phyloP scores from a whole-genome alignment of 2,888 invertebrate species.

The Rhamphomyia laevipes region DNA sequence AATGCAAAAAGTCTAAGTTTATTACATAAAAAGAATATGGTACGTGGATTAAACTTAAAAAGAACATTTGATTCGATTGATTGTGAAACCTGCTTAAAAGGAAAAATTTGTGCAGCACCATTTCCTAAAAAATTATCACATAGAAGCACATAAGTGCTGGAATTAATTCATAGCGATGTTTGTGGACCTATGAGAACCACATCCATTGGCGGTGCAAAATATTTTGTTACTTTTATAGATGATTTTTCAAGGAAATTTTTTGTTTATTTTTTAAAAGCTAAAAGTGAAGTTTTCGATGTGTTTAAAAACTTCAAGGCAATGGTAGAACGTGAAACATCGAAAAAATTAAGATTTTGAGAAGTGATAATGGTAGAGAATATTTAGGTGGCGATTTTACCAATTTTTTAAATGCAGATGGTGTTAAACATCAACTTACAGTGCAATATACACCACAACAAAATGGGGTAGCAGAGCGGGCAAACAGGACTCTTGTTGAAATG shows the following conservation, averaged over 20 bases:
- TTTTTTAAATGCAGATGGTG: slow-evolving; percentile 11
- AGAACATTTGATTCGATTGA: too few species aligned
- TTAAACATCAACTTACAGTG: slow-evolving; percentile 10
- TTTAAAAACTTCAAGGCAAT: slow-evolving; percentile 12
- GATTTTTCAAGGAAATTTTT: slow-evolving; percentile 10
- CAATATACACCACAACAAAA: slow-evolving; percentile 14
- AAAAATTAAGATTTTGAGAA: slow-evolving; percentile 11
- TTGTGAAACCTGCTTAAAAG: too few species aligned
- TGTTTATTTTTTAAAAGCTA: slow-evolving; percentile 14
- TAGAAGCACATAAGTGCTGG: too few species aligned
- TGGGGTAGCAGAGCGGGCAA: slow-evolving; percentile 14
- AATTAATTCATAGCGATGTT: too few species aligned
- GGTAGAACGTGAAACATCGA: slow-evolving; percentile 10
- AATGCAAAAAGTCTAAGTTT: too few species aligned
- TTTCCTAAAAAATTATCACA: too few species aligned
- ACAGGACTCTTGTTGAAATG: slow-evolving; percentile 17
- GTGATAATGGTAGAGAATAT: slow-evolving; percentile 13
- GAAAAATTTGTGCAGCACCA: too few species aligned
- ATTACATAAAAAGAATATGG: too few species aligned
- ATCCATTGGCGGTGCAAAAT: too few species aligned
- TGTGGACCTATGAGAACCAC: too few species aligned
- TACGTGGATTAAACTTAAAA: too few species aligned
- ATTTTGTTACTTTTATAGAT: slow-evolving; percentile 15
- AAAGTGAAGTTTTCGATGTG: slow-evolving; percentile 10
- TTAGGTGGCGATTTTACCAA: slow-evolving; percentile 5